Base-by-base conservation (phyloP, 1,140 invertebrate genomes). In the Capitella teleta region DNA sequence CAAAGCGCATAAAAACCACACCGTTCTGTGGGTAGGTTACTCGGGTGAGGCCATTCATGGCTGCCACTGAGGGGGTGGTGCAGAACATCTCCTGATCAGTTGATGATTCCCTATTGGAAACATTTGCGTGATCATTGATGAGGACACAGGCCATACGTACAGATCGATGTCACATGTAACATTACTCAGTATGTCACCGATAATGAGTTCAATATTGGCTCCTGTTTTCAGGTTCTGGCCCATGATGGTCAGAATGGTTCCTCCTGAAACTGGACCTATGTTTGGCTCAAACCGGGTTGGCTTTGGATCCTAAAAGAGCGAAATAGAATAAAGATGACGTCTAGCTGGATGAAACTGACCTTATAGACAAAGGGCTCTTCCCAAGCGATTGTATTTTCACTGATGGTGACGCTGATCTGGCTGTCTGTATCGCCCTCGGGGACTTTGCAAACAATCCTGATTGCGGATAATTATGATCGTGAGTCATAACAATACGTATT, bases 181-280 rank as follows among this genome's bases (percentile, higher is more conserved):
- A 21, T 2, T 47, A 32, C 93, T 97, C 10, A 85, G 80, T 41
- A 91, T 73, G 57, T 88, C 82, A 72, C 95, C 91, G 8, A 98
- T 72, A 64, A 79, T 86, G 0, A 90, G 88, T 1, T 79, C 80
- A 47, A 93, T 84, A 51, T 81, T 81, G 16, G 86, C 89, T 2
- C 92, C 95, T 63, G 95, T 90, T 67, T 97, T 93, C 32, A 99
- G 72, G 73, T 92, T 85, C 56, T 83, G 79, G n/a, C 95, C 95
- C 53, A 81, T 83, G 49, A 99, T 84, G 2, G 89, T 89, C 38
- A 99, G 72, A 54, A 85, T 80, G 0, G 94, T 98, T 1, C 95
- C 94, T 32, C 95, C 95, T 53, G 88, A 89, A 59, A 85, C 79
- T 3, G 94, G 93, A 0, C 95, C 95, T 41, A 86, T 77, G 0